A percentile compares a stretch with the other conserved stretches of the same genome.
Conservation (phyloP, 2,113 vertebrate genomes). For the Grus americana region DNA sequence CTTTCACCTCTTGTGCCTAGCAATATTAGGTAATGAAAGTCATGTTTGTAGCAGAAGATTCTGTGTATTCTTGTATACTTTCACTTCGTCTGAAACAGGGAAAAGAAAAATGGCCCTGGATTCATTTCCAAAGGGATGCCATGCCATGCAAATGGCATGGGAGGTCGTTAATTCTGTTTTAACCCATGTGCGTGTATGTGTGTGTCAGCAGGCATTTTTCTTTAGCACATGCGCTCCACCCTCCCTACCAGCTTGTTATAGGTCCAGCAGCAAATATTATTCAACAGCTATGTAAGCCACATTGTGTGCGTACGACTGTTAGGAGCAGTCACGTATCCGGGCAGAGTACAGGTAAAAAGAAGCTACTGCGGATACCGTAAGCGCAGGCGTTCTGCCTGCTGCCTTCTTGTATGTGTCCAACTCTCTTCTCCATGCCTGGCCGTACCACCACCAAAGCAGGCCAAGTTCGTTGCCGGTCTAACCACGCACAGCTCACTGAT, state of each 20-base stretch:
- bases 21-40: not conserved
- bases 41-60: not conserved
- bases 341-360: not conserved
- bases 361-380: not conserved
- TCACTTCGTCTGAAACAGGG: not conserved
- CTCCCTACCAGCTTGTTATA: not conserved
- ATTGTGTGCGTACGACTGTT: not conserved
- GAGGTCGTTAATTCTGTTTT: not conserved
- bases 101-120: not conserved
- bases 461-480: not conserved
- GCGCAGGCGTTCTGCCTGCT: not conserved
- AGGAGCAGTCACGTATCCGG: not conserved
- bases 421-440: not conserved
- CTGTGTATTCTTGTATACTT: not conserved
- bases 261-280: not conserved
- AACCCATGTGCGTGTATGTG: not conserved
- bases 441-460: not conserved
- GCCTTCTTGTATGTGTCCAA: not conserved
- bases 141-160: not conserved
- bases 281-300: not conserved
- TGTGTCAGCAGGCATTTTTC: not conserved
- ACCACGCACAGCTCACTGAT: not conserved
- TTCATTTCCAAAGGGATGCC: not conserved
- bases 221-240: not conserved
- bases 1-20: not conserved